Evolutionary conservation across 2,113 vertebrate species (phyloP).

Genomic region (Abramis brama): DNA sequence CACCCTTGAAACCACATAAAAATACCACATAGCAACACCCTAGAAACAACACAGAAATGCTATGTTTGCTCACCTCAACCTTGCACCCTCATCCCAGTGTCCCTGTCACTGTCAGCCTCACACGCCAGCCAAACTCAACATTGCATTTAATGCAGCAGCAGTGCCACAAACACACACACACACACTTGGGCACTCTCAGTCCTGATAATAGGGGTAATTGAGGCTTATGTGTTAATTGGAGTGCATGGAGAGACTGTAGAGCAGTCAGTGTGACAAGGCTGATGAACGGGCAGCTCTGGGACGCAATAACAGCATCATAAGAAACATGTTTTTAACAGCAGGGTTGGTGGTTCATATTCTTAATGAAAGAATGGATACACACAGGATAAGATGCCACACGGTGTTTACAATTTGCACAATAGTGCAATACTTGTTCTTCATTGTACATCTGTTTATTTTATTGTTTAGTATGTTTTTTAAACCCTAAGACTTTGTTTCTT

Average conservation of each 20-base stretch:
- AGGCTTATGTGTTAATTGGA: conserved; percentile 81
- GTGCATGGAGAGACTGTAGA: conserved; percentile 64
- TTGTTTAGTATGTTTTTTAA: not conserved
- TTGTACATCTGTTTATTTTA: not conserved
- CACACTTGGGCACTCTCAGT: not conserved
- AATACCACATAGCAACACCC: too few species aligned
- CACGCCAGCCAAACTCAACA: not conserved
- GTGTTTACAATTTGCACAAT: not conserved
- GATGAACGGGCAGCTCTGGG: conserved; percentile 4
- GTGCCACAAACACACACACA: not conserved
- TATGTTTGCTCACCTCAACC: not conserved
- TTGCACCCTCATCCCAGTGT: not conserved
- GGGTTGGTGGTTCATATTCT: not conserved
- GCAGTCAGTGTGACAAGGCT: conserved; percentile 42
- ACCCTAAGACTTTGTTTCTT: not conserved
- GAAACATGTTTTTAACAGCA: conserved; percentile 48
- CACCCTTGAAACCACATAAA: too few species aligned
- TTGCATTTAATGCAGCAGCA: not conserved
- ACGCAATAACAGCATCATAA: conserved; percentile 34
- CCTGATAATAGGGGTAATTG: conserved; percentile 77
- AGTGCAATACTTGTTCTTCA: not conserved
- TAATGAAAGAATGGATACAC: not conserved
- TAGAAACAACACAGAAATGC: not conserved
- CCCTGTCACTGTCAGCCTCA: not conserved
- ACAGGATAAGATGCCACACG: not conserved